Percentiles rank a stretch among this genome's conserved stretches.
These are phyloP conservation scores for Polydrusus tereticollis DNA, from an alignment of 2,888 invertebrate genomes.

Conservation along the genomic window DNA sequence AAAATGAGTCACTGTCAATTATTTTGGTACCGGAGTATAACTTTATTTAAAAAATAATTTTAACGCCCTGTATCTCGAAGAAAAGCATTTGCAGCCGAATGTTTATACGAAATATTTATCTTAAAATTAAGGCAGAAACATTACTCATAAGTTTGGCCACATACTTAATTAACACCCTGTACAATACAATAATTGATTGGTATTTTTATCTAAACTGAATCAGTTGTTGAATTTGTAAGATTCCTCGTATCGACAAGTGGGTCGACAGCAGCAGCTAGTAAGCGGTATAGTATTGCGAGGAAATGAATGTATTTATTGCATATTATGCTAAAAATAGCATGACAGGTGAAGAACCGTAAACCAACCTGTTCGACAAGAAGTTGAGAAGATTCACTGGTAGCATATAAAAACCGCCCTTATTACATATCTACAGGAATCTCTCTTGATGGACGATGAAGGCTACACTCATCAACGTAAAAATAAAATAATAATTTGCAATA, in stretches of 20 bases:
- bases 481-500: background rate
- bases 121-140: too few relatives aligned
- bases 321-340: slow-evolving; percentile 34
- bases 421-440: background rate
- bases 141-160: too few relatives aligned
- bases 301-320: slow-evolving; percentile 23
- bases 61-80: too few relatives aligned
- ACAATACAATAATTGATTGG: background rate
- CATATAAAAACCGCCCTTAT: background rate
- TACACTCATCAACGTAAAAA: background rate
- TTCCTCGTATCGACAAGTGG: slow-evolving; percentile 16
- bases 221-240: slow-evolving; percentile 3
- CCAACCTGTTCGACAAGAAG: slow-evolving; percentile 26
- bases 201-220: slow-evolving; percentile 4
- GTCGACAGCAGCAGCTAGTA: slow-evolving; percentile 22
- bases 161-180: too few relatives aligned
- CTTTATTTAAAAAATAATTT: too few relatives aligned
- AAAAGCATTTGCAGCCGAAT: too few relatives aligned
- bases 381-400: background rate
- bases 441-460: background rate
- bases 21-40: too few relatives aligned
- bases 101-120: too few relatives aligned
- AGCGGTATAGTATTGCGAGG: slow-evolving; percentile 26
- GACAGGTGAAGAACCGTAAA: slow-evolving; percentile 37
- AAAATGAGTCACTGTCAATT: too few relatives aligned